These are phyloP conservation scores for Hycleus phaleratus DNA, from an alignment of 1,140 invertebrate species.

Conservation along the genomic window DNA sequence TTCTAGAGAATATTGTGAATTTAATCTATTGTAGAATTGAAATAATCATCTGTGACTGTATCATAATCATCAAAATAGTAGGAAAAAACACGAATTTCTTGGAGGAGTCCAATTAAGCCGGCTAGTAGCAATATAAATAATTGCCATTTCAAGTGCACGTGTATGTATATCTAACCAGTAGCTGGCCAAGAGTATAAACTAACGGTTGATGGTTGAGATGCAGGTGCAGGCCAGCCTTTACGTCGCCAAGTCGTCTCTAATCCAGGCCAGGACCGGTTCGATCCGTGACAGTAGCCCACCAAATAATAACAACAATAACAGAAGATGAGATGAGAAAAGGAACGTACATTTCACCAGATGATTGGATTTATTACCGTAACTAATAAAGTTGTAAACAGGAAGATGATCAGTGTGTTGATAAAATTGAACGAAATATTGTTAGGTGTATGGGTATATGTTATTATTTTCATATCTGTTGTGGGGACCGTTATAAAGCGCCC, in stretches of 20 bases:
- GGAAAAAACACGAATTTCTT: background rate
- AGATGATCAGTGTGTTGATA: too few species aligned
- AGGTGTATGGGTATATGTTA: too few species aligned
- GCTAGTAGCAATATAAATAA: conserved; percentile 5
- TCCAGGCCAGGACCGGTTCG: too few species aligned
- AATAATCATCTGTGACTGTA: background rate
- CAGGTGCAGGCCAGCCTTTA: conserved; percentile 12
- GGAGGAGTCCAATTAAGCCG: conserved; percentile 4
- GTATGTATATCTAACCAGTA: conserved; percentile 11
- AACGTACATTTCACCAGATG: too few species aligned
- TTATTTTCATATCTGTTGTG: too few species aligned
- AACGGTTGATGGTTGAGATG: conserved; percentile 12
- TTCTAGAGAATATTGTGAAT: background rate
- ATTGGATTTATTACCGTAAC: too few species aligned
- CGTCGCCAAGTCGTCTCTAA: background rate
- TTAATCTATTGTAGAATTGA: background rate
- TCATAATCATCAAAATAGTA: background rate
- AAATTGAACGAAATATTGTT: too few species aligned
- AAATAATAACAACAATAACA: too few species aligned
- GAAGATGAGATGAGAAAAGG: too few species aligned
- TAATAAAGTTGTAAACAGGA: too few species aligned
- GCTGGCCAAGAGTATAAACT: conserved; percentile 10
- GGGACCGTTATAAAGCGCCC: too few species aligned
- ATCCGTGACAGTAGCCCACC: too few species aligned
- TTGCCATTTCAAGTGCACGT: conserved; percentile 11